phyloP scores from a whole-genome alignment of 2,797 vertebrate genomes.

The Cephalopachus bancanus region DNA sequence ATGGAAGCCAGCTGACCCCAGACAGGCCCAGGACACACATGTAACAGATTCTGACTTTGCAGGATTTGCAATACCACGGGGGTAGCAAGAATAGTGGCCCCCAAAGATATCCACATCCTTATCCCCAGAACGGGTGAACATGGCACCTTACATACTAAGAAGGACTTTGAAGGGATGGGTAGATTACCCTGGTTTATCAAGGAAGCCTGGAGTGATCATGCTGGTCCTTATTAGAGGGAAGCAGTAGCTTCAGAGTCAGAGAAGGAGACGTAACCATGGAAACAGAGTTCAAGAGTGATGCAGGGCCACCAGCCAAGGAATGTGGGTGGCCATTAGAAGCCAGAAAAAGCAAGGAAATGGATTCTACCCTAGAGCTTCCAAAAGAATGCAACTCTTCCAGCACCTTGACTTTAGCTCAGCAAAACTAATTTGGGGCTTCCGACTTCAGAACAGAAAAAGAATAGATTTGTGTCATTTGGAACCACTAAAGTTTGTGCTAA shows the following conservation, averaged over 20 bases:
- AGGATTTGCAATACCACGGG: neutral
- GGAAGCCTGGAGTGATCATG: neutral
- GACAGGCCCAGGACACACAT: neutral
- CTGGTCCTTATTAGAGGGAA: neutral
- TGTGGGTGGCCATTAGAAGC: neutral
- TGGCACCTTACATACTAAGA: rapidly evolving
- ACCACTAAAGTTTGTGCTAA: neutral
- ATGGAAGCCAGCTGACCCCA: neutral
- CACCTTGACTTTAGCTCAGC: neutral
- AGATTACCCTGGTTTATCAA: no score
- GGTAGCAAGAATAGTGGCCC: neutral
- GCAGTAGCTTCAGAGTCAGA: neutral
- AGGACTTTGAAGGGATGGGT: neutral
- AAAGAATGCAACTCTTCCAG: no score
- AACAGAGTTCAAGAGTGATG: neutral
- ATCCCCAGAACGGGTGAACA: no score
- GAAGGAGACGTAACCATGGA: neutral
- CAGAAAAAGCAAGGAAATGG: neutral
- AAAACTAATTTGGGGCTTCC: no score
- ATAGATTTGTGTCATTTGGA: neutral
- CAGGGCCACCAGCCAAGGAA: neutral
- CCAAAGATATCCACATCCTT: rapidly evolving
- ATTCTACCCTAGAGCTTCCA: neutral
- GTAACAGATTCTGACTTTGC: neutral
- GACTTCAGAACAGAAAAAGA: neutral